Evolutionary conservation across 1,140 invertebrate genomes (phyloP).

Genomic region (Brachionus sp.): DNA sequence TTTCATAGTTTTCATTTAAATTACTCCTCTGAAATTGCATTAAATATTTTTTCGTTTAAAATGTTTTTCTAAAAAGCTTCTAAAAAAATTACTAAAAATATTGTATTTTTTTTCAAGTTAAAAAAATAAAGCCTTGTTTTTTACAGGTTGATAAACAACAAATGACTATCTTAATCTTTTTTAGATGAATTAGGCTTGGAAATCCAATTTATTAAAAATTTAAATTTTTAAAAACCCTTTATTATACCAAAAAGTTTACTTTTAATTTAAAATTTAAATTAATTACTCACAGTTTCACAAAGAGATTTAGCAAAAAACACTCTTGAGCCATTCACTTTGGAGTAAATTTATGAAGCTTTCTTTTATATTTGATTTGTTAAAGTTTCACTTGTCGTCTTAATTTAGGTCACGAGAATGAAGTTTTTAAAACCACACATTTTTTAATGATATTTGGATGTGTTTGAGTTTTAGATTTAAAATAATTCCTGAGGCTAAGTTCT

Average conservation of each 20-base stretch:
- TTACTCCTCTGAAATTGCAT: not conserved
- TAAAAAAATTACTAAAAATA: not conserved
- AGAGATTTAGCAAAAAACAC: not conserved
- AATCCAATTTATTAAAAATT: not conserved
- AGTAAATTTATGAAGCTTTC: not conserved
- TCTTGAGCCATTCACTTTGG: not conserved
- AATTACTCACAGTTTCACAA: not conserved
- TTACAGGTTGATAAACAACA: not conserved
- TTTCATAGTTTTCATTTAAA: not conserved
- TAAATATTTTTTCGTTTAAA: not conserved
- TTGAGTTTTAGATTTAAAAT: not conserved
- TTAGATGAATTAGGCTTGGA: not conserved
- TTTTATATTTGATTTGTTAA: not conserved
- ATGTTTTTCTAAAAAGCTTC: not conserved
- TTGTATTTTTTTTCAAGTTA: not conserved
- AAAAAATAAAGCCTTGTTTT: not conserved
- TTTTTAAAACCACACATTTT: not conserved
- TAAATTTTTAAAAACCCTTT: not conserved
- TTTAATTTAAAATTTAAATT: not conserved
- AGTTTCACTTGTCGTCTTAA: not conserved
- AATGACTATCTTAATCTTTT: not conserved
- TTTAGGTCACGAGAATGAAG: not conserved
- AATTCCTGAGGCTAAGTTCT: not conserved
- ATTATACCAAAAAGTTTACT: not conserved
- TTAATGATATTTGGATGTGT: not conserved